A percentile compares a stretch with the other conserved stretches of the same genome.
Conservation (phyloP, 2,113 vertebrate species). For the Rhabdomys dilectus region DNA sequence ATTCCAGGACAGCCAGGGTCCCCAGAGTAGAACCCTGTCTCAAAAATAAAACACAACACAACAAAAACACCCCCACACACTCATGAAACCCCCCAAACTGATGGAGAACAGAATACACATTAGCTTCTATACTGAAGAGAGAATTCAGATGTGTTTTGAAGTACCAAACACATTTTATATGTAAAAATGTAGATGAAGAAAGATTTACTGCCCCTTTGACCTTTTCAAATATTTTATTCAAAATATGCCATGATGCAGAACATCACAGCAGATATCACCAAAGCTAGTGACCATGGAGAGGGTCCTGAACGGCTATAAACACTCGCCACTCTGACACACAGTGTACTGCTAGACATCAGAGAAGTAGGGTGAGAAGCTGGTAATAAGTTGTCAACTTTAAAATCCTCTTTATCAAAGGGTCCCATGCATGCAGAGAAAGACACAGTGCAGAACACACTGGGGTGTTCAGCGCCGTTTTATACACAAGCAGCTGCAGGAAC, state of each 20-base stretch:
- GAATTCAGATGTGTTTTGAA: too few species aligned
- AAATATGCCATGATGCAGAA: background rate
- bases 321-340: background rate
- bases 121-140: background rate
- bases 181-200: background rate
- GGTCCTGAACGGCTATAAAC: too few species aligned
- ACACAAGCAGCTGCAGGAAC: background rate
- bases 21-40: background rate
- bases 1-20: background rate
- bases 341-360: background rate
- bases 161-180: background rate
- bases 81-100: background rate
- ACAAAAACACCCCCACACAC: too few species aligned
- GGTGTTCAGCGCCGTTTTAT: slow-evolving; percentile 22
- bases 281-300: background rate
- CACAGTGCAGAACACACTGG: background rate
- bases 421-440: background rate
- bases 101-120: background rate
- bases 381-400: background rate
- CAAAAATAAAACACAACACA: background rate
- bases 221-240: background rate
- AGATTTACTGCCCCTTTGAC: background rate
- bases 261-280: background rate
- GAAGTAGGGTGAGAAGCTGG: too few species aligned
- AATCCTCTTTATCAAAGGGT: background rate